Conservation (phyloP, 2,113 vertebrate genomes). For the Pavo muticus region DNA sequence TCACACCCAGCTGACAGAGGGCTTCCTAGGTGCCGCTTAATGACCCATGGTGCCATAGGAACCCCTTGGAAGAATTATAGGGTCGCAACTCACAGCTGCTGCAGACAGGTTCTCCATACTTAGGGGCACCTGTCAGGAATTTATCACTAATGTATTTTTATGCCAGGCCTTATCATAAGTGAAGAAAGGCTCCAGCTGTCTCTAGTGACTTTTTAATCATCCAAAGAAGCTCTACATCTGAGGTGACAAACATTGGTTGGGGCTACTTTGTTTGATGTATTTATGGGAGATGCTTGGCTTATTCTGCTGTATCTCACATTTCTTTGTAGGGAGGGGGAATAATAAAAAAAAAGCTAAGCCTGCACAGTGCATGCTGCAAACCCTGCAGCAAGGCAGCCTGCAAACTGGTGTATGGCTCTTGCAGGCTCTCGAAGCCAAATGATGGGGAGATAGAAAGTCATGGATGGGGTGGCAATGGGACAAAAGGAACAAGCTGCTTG, state of each 20-base stretch:
- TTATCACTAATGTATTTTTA: constrained; percentile 40
- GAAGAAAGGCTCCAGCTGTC: constrained; percentile 33
- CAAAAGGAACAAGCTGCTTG: no score
- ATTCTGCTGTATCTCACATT: neutral
- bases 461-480: no score
- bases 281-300: neutral
- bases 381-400: neutral
- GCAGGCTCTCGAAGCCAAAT: no score
- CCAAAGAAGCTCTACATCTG: neutral
- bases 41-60: neutral
- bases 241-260: neutral
- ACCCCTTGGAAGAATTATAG: constrained; percentile 7
- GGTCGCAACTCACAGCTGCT: constrained; percentile 1
- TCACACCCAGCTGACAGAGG: neutral
- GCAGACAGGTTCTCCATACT: neutral
- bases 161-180: neutral
- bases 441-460: no score
- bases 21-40: neutral
- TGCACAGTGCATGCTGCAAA: neutral
- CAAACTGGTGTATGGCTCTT: no score
- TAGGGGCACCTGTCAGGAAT: neutral
- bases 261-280: neutral
- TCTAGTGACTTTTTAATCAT: constrained; percentile 52
- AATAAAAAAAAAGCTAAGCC: no score
- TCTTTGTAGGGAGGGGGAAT: neutral